These are phyloP conservation scores for Morbakka virulenta DNA, from an alignment of 30 jellyfish, hydroid and myxozoan species.

Conservation along the genomic window DNA sequence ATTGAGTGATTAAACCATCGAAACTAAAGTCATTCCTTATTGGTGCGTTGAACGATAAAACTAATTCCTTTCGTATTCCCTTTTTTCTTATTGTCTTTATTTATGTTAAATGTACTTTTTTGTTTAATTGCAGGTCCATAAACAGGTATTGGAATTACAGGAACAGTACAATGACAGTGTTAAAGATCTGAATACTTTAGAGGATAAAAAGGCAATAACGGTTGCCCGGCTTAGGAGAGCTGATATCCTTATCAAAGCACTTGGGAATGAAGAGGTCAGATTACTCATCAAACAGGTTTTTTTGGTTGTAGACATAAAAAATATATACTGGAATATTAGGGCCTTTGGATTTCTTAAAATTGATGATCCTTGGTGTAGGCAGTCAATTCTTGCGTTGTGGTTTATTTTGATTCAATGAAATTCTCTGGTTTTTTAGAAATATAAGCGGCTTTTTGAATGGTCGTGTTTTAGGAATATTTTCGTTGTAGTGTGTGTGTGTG, in stretches of 20 bases:
- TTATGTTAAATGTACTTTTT: not conserved
- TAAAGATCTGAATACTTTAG: slow-evolving; percentile 53
- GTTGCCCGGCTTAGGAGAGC: slow-evolving; percentile 71
- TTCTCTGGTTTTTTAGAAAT: not conserved
- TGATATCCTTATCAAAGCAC: slow-evolving; percentile 66
- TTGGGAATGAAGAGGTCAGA: slow-evolving; percentile 76
- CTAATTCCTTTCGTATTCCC: no score
- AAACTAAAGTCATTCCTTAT: no score
- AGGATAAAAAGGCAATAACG: slow-evolving; percentile 63
- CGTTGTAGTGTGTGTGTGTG: not conserved
- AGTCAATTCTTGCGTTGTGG: no score
- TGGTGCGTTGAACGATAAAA: no score
- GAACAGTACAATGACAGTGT: slow-evolving; percentile 49
- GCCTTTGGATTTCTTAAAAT: no score
- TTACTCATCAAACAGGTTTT: no score
- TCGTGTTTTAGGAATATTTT: not conserved
- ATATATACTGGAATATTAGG: no score
- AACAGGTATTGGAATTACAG: slow-evolving; percentile 58
- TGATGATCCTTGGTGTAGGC: no score
- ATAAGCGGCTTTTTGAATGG: not conserved
- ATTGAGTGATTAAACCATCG: no score
- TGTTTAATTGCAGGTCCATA: slow-evolving; percentile 54
- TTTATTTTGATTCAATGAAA: no score
- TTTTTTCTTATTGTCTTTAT: not conserved
- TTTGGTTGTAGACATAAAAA: no score